Evolutionary conservation across 2,113 vertebrate species (phyloP), one percentile per base, ranked within the genome.

Genomic region (Oplegnathus fasciatus): DNA sequence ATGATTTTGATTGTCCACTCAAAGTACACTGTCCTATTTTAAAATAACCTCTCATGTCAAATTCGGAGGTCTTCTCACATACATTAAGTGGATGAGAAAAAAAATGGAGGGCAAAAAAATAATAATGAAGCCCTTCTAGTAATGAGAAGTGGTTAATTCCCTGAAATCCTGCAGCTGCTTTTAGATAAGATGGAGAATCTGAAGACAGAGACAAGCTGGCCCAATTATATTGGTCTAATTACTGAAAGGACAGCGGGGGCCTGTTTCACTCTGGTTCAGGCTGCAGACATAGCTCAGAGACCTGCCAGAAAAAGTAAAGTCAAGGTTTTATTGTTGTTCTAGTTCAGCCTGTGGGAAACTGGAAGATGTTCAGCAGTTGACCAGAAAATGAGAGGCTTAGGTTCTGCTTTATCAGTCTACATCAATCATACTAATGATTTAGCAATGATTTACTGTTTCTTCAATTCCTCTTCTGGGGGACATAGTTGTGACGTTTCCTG

Each of bases 211-310:
- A 85, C 65, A 22, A 77, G 65, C 58, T 66, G 60, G 83, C 72
- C 80, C 82, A 89, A 40, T 82, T 80, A 85, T 83, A 75, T 80
- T 46, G 71, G 44, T 82, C 80, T 90, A 85, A 88, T 78, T 82
- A 89, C 67, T 88, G 73, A 83, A 61, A 83, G 77, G 84, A 65
- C 77, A 77, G 74, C 44, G 3, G n/a, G 8, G 15, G 64, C 37
- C 69, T 66, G 11, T 74, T 87, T 44, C 37, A 83, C 76, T 60
- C 44, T 30, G 20, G 57, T 73, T 73, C 60, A 65, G 55, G 46
- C 37, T 70, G 40, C n/a, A 69, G 57, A 57, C 69, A 57, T 26
- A 83, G 80, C 61, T 69, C 78, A 78, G 75, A 85, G 67, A 68
- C n/a, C 44, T 46, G 22, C 26, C 60, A 62, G 55, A 68, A 52